These are phyloP conservation scores for Pomacea canaliculata DNA, from an alignment of 2,888 invertebrate genomes.

Conservation along the genomic window DNA sequence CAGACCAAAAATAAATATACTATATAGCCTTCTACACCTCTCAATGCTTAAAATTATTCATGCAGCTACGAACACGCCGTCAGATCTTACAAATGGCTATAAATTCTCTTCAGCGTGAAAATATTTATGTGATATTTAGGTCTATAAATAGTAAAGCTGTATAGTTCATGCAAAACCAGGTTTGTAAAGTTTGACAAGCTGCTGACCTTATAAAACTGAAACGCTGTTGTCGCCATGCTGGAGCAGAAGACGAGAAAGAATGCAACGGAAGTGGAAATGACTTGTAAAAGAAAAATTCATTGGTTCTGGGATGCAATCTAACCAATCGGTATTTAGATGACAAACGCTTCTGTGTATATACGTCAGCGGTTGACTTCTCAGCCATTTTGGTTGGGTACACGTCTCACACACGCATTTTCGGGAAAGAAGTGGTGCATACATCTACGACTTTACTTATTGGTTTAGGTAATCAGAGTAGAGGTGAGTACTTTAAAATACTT, in stretches of 20 bases:
- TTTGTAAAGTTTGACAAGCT: too few species aligned
- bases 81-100: too few species aligned
- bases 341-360: not conserved
- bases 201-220: not conserved
- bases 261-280: conserved; percentile 7
- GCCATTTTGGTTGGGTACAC: conserved; percentile 26
- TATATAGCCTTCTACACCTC: too few species aligned
- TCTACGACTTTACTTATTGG: not conserved
- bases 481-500: not conserved
- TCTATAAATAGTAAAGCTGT: too few species aligned
- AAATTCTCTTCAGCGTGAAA: too few species aligned
- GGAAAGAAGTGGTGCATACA: not conserved
- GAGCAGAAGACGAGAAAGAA: not conserved
- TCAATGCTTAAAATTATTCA: too few species aligned
- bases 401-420: not conserved
- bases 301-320: not conserved
- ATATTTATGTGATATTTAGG: too few species aligned
- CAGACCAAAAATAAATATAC: too few species aligned
- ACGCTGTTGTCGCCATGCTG: conserved; percentile 9
- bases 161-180: too few species aligned
- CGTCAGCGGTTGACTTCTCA: conserved; percentile 20
- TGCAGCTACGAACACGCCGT: too few species aligned
- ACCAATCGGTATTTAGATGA: conserved; percentile 6
- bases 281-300: not conserved
- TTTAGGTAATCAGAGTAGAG: not conserved